phyloP scores from a whole-genome alignment of 2,113 vertebrate species.

The Leiothrix lutea region DNA sequence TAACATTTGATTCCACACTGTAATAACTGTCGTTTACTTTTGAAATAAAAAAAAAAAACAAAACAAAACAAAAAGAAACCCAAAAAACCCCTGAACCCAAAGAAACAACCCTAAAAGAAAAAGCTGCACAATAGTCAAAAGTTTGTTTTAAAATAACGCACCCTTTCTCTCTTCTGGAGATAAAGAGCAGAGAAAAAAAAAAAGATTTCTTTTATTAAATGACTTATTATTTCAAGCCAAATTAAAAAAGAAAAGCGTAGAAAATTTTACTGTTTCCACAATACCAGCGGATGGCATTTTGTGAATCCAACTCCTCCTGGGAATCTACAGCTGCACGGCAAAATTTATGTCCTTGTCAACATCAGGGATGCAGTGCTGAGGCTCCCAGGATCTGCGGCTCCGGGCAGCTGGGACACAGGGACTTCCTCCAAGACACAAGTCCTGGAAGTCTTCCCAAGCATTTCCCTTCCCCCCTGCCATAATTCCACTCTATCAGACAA shows the following conservation, averaged over 20 bases:
- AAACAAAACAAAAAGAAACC: no score
- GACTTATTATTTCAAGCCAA: neutral
- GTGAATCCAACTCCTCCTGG: slow-evolving; percentile 15
- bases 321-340: slow-evolving; percentile 44
- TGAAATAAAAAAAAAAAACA: neutral
- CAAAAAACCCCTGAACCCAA: neutral
- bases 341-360: slow-evolving; percentile 56
- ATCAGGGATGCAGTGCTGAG: neutral
- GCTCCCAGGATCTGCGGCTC: neutral
- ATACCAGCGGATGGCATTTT: slow-evolving; percentile 53
- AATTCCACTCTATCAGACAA: neutral
- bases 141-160: neutral
- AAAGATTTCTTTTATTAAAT: neutral
- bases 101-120: neutral
- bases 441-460: neutral
- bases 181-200: neutral
- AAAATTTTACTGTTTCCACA: slow-evolving; percentile 15
- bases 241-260: neutral
- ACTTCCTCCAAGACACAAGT: neutral
- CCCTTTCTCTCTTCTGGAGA: neutral
- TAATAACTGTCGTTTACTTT: neutral
- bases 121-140: neutral
- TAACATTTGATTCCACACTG: neutral
- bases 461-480: neutral
- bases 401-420: neutral